A percentile compares a stretch with the other conserved stretches of the same genome.
These are phyloP conservation scores for Eupristina koningsbergeri DNA, from an alignment of 1,140 invertebrate species.

Conservation along the genomic window DNA sequence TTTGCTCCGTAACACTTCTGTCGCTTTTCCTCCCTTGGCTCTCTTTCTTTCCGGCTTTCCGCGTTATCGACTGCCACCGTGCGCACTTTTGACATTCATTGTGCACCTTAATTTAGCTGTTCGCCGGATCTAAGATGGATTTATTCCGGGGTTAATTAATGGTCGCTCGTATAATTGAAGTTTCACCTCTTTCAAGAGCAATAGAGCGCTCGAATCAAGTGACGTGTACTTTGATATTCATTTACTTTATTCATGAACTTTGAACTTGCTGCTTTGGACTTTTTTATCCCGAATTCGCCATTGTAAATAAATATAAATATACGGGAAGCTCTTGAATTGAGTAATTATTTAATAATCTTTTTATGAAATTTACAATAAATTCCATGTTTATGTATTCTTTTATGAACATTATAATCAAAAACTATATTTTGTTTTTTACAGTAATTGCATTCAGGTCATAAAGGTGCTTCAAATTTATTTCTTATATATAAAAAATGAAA, in stretches of 20 bases:
- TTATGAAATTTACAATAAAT: too few species aligned
- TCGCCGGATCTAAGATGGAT: slow-evolving; percentile 41
- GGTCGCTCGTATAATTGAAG: slow-evolving; percentile 40
- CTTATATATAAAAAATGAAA: too few species aligned
- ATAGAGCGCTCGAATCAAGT: not conserved
- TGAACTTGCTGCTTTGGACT: not conserved
- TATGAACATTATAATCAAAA: too few species aligned
- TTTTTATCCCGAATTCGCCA: not conserved
- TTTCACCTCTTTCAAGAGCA: slow-evolving; percentile 31
- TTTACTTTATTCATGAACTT: not conserved
- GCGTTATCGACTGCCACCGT: slow-evolving; percentile 34
- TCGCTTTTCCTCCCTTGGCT: not conserved
- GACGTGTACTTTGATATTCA: slow-evolving; percentile 8
- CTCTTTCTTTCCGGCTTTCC: slow-evolving; percentile 41
- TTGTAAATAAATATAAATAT: slow-evolving; percentile 20
- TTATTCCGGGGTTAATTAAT: slow-evolving; percentile 50
- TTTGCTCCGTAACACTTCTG: slow-evolving; percentile 9
- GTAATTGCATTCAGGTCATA: too few species aligned
- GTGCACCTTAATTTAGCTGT: slow-evolving; percentile 48
- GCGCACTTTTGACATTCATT: slow-evolving; percentile 49
- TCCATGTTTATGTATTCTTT: too few species aligned
- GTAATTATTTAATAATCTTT: too few species aligned
- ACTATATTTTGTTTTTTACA: too few species aligned
- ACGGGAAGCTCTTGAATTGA: not conserved
- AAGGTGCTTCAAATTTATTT: too few species aligned